A percentile compares a stretch with the other conserved stretches of the same genome.
Evolutionary conservation across 2,113 vertebrate genomes (phyloP).

Genomic region (Xiphophorus hellerii): DNA sequence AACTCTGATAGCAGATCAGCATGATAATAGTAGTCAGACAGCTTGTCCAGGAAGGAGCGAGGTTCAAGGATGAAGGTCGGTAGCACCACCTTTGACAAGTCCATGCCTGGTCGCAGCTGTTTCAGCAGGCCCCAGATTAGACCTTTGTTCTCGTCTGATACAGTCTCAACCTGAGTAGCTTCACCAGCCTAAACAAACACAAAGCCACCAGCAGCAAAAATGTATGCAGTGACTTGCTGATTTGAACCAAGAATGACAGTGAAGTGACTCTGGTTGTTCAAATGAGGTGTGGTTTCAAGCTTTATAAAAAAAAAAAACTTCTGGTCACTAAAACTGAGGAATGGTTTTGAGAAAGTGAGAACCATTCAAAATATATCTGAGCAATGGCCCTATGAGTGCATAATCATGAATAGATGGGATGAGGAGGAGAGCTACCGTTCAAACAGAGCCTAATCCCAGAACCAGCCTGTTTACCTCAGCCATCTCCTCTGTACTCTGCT

Average conservation of each 20-base stretch:
- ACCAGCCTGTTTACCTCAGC: conserved; percentile 84
- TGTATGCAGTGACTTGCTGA: too few species aligned
- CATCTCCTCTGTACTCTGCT: conserved; percentile 90
- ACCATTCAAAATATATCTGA: background rate
- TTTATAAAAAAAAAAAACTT: too few species aligned
- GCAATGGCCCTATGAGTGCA: background rate
- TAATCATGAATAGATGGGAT: background rate
- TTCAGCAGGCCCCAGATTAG: conserved; percentile 91
- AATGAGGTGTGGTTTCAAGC: too few species aligned
- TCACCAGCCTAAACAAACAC: conserved; percentile 80
- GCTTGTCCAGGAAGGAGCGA: conserved; percentile 93
- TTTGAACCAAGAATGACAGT: background rate
- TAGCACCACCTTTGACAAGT: conserved; percentile 91
- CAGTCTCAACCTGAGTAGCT: conserved; percentile 89
- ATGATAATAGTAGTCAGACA: conserved; percentile 94
- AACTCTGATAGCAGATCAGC: conserved; percentile 94
- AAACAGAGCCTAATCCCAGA: background rate
- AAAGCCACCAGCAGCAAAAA: background rate
- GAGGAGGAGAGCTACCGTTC: background rate
- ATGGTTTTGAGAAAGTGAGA: background rate
- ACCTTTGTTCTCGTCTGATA: conserved; percentile 91
- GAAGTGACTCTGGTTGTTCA: background rate
- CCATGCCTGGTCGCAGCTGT: conserved; percentile 93
- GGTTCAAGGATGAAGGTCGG: conserved; percentile 96
- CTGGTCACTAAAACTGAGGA: background rate